Evolutionary conservation across 2,888 invertebrate species (phyloP), one percentile per base, ranked within the genome.

Genomic region (Lasioglossum zephyrum): DNA sequence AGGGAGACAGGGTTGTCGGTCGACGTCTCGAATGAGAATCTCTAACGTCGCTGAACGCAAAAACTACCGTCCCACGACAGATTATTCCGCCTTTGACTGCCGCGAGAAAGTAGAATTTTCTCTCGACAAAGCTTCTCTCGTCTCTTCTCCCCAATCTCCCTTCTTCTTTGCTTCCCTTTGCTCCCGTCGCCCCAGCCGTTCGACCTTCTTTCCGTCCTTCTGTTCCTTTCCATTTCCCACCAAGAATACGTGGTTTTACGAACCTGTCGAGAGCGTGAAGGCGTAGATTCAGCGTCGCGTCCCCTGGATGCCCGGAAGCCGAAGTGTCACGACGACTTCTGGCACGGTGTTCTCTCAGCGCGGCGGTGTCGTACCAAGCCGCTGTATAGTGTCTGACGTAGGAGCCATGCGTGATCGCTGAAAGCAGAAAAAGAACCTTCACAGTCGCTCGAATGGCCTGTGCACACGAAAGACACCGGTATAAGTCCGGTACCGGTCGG

Each of bases 211-310:
- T 63, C 74, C 44, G 41, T 36, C 47, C 60, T 82, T 53, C 81
- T 63, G 47, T 78, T 72, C 47, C 79, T 47, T 53, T 60, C 57
- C 36, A 57, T 57, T 74, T 18, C 16, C 57, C n/a, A n/a, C 57
- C 75, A n/a, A 63, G 63, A 74, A 76, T 70, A 85, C 80, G 53
- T 60, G 73, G 77, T 73, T 84, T 70, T 84, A 89, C 91, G 80
- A 90, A 93, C 93, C 93, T 93, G 91, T 92, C 93, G 81, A 92
- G 91, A 81, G 92, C 91, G 75, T 89, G 91, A 85, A 93, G 86
- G 87, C 92, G 90, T 81, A 93, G 90, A 88, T 91, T 90, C 84
- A 93, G 85, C 79, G 92, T 88, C 79, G 92, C 83, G 79, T 85
- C 85, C 22, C 79, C 82, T 22, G 89, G 85, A 83, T 89, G 89